Evolutionary conservation across 2,797 vertebrate genomes (phyloP).

Genomic region (Manis pentadactyla): DNA sequence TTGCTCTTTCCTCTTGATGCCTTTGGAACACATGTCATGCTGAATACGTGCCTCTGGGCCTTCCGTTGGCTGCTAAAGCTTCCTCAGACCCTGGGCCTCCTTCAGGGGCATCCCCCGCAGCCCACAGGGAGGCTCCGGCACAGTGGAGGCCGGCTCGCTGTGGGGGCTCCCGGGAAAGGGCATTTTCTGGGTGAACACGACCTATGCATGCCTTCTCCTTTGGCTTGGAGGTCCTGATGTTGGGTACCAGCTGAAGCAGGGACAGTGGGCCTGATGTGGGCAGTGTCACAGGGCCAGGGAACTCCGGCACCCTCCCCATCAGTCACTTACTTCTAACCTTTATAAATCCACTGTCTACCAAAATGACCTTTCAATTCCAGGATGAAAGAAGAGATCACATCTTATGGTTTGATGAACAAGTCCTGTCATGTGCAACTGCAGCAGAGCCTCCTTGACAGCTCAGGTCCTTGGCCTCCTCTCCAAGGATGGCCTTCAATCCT

Average conservation of each 20-base stretch:
- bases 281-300: neutral
- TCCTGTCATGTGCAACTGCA: neutral
- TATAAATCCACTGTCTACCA: neutral
- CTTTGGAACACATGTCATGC: neutral
- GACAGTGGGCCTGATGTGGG: neutral
- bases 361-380: slow-evolving; percentile 28
- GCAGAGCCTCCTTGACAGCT: neutral
- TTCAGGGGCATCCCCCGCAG: rapidly evolving
- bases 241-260: neutral
- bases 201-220: neutral
- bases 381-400: slow-evolving; percentile 38
- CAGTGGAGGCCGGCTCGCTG: rapidly evolving
- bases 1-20: neutral
- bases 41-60: neutral
- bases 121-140: neutral
- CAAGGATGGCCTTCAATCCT: neutral
- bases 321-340: slow-evolving; percentile 34
- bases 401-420: neutral
- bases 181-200: neutral
- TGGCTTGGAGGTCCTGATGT: rapidly evolving
- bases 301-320: neutral
- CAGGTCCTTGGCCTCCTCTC: neutral
- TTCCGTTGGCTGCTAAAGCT: neutral
- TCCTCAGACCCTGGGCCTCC: neutral
- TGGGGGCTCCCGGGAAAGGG: neutral